Percentiles rank a stretch among this genome's conserved stretches.
Evolutionary conservation across 2,113 vertebrate genomes (phyloP).

Genomic region (Thymallus thymallus): DNA sequence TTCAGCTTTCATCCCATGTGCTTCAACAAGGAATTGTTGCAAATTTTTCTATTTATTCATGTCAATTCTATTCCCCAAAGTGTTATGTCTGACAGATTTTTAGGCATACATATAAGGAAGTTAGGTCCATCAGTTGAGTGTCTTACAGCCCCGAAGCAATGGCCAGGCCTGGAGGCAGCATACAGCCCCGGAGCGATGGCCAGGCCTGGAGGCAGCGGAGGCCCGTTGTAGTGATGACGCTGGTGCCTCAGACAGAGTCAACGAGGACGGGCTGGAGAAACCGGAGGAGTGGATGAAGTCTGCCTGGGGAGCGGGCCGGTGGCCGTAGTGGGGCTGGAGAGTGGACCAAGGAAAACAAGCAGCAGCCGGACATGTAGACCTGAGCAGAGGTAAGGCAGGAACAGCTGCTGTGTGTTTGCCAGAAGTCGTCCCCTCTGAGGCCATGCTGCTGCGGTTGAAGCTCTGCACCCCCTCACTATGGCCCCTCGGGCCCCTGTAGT

Average conservation of each 20-base stretch:
- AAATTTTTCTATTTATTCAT: no score
- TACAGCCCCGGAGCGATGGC: not conserved
- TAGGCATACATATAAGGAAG: no score
- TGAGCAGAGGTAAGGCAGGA: slow-evolving; percentile 44
- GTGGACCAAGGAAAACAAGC: slow-evolving; percentile 62
- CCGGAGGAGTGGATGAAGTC: slow-evolving; percentile 28
- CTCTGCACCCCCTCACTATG: not conserved
- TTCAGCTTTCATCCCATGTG: no score
- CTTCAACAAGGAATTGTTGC: no score
- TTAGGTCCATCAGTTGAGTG: no score
- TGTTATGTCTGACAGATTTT: no score
- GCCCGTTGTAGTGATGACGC: not conserved
- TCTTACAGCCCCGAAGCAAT: no score
- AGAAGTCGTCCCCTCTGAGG: slow-evolving; percentile 34
- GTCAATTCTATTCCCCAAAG: no score
- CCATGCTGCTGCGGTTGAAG: slow-evolving; percentile 10
- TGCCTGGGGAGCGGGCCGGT: not conserved
- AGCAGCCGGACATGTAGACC: slow-evolving; percentile 7
- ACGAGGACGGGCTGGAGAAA: not conserved
- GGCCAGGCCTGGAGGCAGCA: slow-evolving; percentile 44
- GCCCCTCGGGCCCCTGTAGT: slow-evolving; percentile 24
- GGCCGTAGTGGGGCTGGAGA: slow-evolving; percentile 31
- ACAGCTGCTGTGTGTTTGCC: slow-evolving; percentile 37
- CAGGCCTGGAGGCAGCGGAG: not conserved
- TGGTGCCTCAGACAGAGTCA: slow-evolving; percentile 34